phyloP scores from a whole-genome alignment of 2,888 invertebrate genomes.

The Abrostola tripartita region DNA sequence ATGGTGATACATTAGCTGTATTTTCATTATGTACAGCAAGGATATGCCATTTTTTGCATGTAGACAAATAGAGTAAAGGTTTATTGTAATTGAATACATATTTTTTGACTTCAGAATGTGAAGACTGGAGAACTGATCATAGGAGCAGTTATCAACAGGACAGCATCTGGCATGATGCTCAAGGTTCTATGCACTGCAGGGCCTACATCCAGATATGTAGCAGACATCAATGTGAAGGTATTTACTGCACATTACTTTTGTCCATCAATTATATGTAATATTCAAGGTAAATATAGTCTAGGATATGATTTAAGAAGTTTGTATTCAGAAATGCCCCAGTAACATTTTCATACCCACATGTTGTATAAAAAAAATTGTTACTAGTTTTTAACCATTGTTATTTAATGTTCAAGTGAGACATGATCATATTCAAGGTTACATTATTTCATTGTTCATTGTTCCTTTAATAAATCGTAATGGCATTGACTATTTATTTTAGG shows the following conservation, averaged over 20 bases:
- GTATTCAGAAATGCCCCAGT: too few relatives aligned
- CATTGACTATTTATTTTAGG: slow-evolving; percentile 6
- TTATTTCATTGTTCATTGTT: slow-evolving; percentile 10
- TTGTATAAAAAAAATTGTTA: slow-evolving; percentile 4
- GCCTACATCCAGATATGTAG: slow-evolving; percentile 93
- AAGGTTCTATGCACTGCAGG: slow-evolving; percentile 95
- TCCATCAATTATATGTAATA: not conserved
- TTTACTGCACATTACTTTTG: slow-evolving; percentile 44
- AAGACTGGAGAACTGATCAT: slow-evolving; percentile 94
- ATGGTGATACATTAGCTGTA: too few relatives aligned
- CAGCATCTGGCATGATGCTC: slow-evolving; percentile 92
- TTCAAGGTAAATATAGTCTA: not conserved
- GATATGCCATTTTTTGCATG: not conserved
- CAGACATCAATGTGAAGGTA: slow-evolving; percentile 96
- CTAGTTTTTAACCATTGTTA: too few relatives aligned
- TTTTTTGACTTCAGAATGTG: slow-evolving; percentile 84
- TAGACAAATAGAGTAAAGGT: not conserved
- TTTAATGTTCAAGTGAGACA: not conserved
- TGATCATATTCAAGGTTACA: slow-evolving; percentile 29
- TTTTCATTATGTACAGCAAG: not conserved
- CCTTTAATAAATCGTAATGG: not conserved
- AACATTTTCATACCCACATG: slow-evolving; percentile 21
- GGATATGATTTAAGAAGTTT: too few relatives aligned
- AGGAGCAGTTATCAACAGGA: slow-evolving; percentile 93
- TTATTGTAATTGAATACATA: slow-evolving; percentile 2